Evolutionary conservation across 1,140 invertebrate genomes (phyloP).

Genomic region (Cardiocondyla obscurior): DNA sequence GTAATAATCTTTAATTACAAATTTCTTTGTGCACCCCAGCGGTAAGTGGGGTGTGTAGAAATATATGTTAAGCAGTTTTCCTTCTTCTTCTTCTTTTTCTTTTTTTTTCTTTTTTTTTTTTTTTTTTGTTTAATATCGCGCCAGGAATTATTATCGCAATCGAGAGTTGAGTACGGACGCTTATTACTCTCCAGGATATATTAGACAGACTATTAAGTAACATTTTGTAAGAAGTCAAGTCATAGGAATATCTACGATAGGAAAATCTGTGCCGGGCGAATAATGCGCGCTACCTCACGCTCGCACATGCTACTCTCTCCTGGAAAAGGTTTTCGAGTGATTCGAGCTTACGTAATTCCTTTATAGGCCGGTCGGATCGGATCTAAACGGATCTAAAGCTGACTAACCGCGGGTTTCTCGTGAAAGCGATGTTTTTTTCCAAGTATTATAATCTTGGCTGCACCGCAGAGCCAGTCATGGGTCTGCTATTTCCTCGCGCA

Average conservation of each 20-base stretch:
- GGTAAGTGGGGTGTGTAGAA: background rate
- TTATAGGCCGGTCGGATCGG: background rate
- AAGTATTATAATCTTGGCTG: conserved; percentile 11
- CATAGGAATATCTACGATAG: background rate
- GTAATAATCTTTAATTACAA: conserved; percentile 6
- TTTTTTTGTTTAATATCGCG: background rate
- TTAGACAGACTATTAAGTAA: background rate
- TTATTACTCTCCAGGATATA: background rate
- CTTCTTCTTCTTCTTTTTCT: too few relatives aligned
- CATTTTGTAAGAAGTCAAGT: background rate
- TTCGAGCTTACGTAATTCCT: conserved; percentile 13
- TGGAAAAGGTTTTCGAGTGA: conserved; percentile 31
- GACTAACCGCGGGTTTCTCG: conserved; percentile 55
- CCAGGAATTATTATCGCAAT: background rate
- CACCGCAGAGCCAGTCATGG: conserved; percentile 26
- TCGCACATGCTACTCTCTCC: background rate
- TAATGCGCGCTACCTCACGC: conserved; percentile 1
- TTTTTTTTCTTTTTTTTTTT: too few relatives aligned
- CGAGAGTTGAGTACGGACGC: background rate
- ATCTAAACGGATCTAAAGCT: conserved; percentile 43
- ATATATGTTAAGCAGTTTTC: conserved; percentile 1
- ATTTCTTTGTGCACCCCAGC: background rate
- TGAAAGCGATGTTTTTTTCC: conserved; percentile 53
- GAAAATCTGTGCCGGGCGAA: background rate
- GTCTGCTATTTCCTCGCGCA: conserved; percentile 29